Base-by-base conservation (phyloP, 2,888 invertebrate species). In the Ophraella communa region DNA sequence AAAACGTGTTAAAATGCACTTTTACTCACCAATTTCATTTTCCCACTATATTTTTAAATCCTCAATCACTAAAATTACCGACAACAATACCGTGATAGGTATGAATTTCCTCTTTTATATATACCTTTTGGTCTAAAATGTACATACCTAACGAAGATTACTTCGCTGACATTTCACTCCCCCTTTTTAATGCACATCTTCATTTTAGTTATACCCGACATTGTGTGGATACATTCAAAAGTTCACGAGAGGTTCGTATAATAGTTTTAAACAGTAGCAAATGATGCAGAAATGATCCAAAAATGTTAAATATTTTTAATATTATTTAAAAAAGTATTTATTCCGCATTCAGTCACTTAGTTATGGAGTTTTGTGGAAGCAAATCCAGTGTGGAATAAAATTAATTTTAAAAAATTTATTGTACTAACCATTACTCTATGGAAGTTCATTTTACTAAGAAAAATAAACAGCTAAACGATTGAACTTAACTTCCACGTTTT, bases 141-240 rank as follows among this genome's bases (percentile, higher is more conserved):
- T 44, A 39, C 20, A 60, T 57, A 27, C 35, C 8, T 35, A 30
- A 18, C 17, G 30, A 20, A 18, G 20, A 35, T 39, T 42, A 51
- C 21, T 39, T 60, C 17, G 24, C 66, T 76, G 76, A 75, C 76
- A 76, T 76, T 76, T 76, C 71, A 73, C 73, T 71, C 75, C 73
- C 67, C 73, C 68, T 68, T 61, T 51, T 62, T 14, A 63, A 65
- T 66, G 67, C 71, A 58, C 62, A 71, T 73, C 73, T 74, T 75
- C 70, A 71, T 72, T 72, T 72, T 52, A 4, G 27, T 60, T 27
- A 60, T 44, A 44, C n/a, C 52, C 67, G 71, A 71, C 67, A 71
- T 73, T 75, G 71, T 70, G 65, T n/a, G n/a, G n/a, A 69, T 66
- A 27, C 60, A 62, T 69, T 67, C 17, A 70, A 67, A 72, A 71